These are phyloP conservation scores for Abrostola triplasia DNA, from an alignment of 2,888 invertebrate genomes.

Conservation along the genomic window DNA sequence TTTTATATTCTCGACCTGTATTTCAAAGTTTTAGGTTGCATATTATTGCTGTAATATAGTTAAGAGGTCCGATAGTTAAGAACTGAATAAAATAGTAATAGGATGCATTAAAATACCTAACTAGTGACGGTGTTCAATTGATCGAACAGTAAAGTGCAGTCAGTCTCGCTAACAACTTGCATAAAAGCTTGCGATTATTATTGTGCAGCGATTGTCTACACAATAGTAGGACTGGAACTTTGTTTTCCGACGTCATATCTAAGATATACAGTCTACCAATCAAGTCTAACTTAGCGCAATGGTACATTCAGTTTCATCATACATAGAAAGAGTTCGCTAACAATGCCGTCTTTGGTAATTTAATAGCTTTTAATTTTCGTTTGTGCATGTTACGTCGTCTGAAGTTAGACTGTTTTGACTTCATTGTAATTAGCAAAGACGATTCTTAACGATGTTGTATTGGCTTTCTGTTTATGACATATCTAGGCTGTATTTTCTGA, in stretches of 20 bases:
- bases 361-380: slow-evolving; percentile 45
- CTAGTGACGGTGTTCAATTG: no score
- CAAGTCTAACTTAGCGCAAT: slow-evolving; percentile 38
- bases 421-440: neutral
- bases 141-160: no score
- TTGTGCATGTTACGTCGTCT: slow-evolving; percentile 27
- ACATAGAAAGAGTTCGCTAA: slow-evolving; percentile 47
- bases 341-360: slow-evolving; percentile 51
- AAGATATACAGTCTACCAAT: slow-evolving; percentile 29
- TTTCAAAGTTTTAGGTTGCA: no score
- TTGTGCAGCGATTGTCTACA: no score
- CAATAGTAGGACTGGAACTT: no score
- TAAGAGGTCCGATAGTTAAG: no score
- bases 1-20: no score
- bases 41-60: no score
- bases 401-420: slow-evolving; percentile 10
- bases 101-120: no score
- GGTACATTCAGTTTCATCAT: slow-evolving; percentile 39
- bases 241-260: neutral
- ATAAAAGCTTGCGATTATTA: no score
- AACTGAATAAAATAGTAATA: no score
- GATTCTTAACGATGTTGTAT: neutral
- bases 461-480: neutral
- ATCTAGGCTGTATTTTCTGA: neutral
- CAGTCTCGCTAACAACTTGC: no score